Percentiles rank a stretch among this genome's conserved stretches.
Evolutionary conservation across 1,140 invertebrate genomes (phyloP).

Genomic region (Drosophila micromelanica): DNA sequence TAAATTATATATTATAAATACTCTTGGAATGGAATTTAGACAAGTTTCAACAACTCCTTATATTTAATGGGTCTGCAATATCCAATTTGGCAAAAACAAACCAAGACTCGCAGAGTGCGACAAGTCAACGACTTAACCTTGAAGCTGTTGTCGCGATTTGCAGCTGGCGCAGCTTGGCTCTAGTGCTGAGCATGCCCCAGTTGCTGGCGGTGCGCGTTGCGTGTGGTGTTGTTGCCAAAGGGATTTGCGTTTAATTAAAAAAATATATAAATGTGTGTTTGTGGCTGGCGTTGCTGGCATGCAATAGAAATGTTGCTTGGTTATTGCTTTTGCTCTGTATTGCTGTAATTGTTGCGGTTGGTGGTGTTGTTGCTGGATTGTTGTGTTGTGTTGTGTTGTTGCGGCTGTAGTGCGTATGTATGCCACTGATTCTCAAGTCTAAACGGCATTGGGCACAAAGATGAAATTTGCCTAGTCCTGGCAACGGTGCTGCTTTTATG

Average conservation of each 20-base stretch:
- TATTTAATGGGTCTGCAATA: slow-evolving; percentile 8
- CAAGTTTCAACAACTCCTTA: slow-evolving; percentile 1
- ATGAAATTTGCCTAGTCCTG: slow-evolving; percentile 42
- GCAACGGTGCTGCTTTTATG: slow-evolving; percentile 53
- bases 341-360: slow-evolving; percentile 33
- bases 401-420: slow-evolving; percentile 39
- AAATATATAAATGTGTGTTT: slow-evolving; percentile 71
- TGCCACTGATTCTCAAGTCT: slow-evolving; percentile 51
- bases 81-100: slow-evolving; percentile 3
- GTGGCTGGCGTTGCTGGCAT: slow-evolving; percentile 66
- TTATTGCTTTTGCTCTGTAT: slow-evolving; percentile 66
- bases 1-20: neutral
- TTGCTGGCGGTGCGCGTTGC: slow-evolving; percentile 60
- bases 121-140: slow-evolving; percentile 66
- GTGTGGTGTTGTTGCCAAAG: slow-evolving; percentile 62
- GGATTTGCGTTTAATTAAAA: slow-evolving; percentile 79
- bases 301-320: slow-evolving; percentile 75
- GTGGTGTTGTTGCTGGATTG: slow-evolving; percentile 25
- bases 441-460: slow-evolving; percentile 31
- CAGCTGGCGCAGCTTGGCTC: slow-evolving; percentile 14
- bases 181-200: slow-evolving; percentile 32
- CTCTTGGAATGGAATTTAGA: neutral
- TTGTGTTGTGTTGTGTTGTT: slow-evolving; percentile 29
- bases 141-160: slow-evolving; percentile 59
- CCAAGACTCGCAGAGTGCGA: neutral